phyloP scores from a whole-genome alignment of 35 echinoderm and acorn worm species.

The Eucidaris tribuloides region DNA sequence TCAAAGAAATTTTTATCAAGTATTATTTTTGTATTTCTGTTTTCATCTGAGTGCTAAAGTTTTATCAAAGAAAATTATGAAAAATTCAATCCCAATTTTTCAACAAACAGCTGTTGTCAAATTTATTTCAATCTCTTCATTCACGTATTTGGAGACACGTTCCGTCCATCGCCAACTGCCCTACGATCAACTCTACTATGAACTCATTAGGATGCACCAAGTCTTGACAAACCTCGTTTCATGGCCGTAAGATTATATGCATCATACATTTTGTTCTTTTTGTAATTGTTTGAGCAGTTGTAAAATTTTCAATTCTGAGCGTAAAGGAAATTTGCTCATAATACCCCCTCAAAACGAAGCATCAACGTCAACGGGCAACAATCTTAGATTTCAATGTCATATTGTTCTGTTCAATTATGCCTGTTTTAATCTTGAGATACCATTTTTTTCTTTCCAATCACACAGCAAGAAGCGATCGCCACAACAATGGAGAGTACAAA shows the following conservation, averaged over 20 bases:
- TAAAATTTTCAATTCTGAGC: too few relatives aligned
- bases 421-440: too few relatives aligned
- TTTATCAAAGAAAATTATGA: too few relatives aligned
- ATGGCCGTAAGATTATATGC: slow-evolving; percentile 55
- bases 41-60: too few relatives aligned
- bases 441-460: too few relatives aligned
- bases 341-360: too few relatives aligned
- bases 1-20: neutral
- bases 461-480: slow-evolving; percentile 18
- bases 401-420: too few relatives aligned
- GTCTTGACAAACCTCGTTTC: slow-evolving; percentile 94
- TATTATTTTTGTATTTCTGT: neutral
- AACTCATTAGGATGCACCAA: slow-evolving; percentile 98
- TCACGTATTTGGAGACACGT: slow-evolving; percentile 95
- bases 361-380: too few relatives aligned
- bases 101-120: slow-evolving; percentile 84
- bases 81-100: too few relatives aligned
- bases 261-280: neutral
- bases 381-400: too few relatives aligned
- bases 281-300: neutral
- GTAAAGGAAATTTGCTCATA: too few relatives aligned
- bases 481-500: slow-evolving; percentile 89
- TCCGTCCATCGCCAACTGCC: slow-evolving; percentile 88
- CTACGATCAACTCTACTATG: slow-evolving; percentile 98
- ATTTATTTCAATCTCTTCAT: slow-evolving; percentile 97